Evolutionary conservation across 2,888 invertebrate genomes (phyloP).

Genomic region (Nemoura dubitans): DNA sequence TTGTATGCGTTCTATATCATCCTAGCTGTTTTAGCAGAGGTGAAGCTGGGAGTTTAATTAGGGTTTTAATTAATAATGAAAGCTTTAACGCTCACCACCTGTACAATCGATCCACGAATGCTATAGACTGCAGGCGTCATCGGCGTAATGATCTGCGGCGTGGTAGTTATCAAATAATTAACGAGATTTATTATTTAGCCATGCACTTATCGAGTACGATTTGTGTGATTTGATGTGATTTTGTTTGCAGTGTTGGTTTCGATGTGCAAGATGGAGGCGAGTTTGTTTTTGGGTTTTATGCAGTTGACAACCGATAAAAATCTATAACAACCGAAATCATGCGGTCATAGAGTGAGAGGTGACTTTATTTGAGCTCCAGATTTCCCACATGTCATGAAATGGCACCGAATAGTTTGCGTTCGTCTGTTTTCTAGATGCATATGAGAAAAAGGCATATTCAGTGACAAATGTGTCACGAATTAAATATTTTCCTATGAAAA

Average conservation of each 20-base stretch:
- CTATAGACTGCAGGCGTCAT: slow-evolving; percentile 15
- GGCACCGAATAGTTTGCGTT: too few species aligned
- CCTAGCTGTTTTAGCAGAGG: background rate
- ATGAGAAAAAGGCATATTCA: too few species aligned
- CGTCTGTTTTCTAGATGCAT: too few species aligned
- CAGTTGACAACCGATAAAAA: too few species aligned
- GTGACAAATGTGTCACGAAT: too few species aligned
- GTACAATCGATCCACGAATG: slow-evolving; percentile 30
- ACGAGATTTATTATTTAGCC: background rate
- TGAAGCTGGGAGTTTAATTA: slow-evolving; percentile 59
- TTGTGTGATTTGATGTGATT: background rate
- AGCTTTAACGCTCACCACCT: slow-evolving; percentile 52
- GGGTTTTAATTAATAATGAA: slow-evolving; percentile 62
- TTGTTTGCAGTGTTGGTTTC: background rate
- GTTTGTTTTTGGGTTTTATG: too few species aligned
- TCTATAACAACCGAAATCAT: too few species aligned
- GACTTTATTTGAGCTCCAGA: too few species aligned
- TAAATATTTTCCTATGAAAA: too few species aligned
- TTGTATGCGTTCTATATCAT: background rate
- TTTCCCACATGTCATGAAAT: too few species aligned
- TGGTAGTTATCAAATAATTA: background rate
- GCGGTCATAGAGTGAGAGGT: too few species aligned
- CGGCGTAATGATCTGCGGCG: background rate
- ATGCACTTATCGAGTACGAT: background rate
- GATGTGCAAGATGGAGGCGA: too few species aligned